These are phyloP conservation scores for Pontoporia blainvillei DNA, from an alignment of 2,113 vertebrate species.

Conservation along the genomic window DNA sequence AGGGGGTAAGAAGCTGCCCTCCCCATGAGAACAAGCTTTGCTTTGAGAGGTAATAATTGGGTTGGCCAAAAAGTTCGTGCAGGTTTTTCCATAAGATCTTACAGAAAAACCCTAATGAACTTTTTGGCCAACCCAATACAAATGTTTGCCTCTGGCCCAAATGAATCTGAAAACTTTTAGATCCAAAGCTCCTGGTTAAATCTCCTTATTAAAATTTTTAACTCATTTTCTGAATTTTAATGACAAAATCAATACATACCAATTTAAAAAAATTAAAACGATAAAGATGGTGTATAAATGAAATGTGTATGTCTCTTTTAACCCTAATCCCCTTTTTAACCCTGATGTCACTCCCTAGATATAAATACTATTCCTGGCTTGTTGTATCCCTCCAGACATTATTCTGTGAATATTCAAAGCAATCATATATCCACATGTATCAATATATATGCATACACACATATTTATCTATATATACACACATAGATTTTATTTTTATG, in stretches of 20 bases:
- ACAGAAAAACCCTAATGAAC: too few relatives aligned
- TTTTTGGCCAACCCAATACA: not conserved
- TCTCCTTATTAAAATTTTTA: not conserved
- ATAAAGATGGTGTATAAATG: not conserved
- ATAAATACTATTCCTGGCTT: not conserved
- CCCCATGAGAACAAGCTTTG: not conserved
- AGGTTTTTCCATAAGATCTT: too few relatives aligned
- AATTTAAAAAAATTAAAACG: not conserved
- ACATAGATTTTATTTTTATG: not conserved
- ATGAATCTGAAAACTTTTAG: not conserved
- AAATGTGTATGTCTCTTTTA: not conserved
- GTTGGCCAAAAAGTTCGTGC: too few relatives aligned
- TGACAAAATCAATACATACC: not conserved
- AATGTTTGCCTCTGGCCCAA: not conserved
- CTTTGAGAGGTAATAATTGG: not conserved
- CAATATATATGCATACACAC: not conserved
- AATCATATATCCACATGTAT: not conserved
- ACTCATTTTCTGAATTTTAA: not conserved
- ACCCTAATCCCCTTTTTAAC: not conserved
- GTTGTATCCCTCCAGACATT: not conserved
- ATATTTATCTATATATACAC: not conserved
- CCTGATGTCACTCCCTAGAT: not conserved
- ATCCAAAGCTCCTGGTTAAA: not conserved
- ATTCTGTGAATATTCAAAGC: constrained; percentile 23
- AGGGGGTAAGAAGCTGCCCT: not conserved